phyloP scores from a whole-genome alignment of 2,113 vertebrate species.

The Tiliqua scincoides region DNA sequence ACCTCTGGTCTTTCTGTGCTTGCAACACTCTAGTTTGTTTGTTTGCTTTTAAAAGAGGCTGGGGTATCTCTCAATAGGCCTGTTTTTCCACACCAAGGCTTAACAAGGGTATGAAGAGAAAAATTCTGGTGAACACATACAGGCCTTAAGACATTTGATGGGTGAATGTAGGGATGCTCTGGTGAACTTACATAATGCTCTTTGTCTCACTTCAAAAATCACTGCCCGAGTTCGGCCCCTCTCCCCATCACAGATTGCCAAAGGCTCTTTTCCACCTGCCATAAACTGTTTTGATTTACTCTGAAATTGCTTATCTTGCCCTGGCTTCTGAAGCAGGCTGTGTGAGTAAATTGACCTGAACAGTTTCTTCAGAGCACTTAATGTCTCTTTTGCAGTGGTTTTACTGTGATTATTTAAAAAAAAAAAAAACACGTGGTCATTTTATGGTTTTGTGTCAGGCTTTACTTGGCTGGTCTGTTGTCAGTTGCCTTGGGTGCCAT shows the following conservation, averaged over 20 bases:
- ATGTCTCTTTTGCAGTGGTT: not conserved
- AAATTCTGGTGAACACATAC: not conserved
- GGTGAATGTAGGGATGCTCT: not conserved
- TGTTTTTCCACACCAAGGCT: conserved; percentile 1
- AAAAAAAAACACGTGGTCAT: no score
- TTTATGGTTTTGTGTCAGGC: no score
- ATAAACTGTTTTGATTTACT: not conserved
- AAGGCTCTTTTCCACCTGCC: not conserved
- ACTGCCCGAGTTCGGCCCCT: not conserved
- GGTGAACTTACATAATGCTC: no score
- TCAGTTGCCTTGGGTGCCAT: no score
- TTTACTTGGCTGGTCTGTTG: no score
- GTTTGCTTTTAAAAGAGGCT: not conserved
- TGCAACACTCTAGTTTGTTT: not conserved
- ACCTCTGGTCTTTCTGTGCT: not conserved
- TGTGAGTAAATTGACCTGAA: not conserved
- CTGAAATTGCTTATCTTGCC: not conserved
- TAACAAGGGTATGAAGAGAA: not conserved
- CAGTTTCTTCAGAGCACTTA: not conserved
- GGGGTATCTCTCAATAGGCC: not conserved
- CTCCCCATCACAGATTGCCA: no score
- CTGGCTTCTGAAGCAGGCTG: not conserved
- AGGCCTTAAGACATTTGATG: not conserved
- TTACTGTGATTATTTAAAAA: no score
- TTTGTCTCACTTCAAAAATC: no score